Evolutionary conservation across 2,888 invertebrate species (phyloP).

Genomic region (Drosophila quinaria): DNA sequence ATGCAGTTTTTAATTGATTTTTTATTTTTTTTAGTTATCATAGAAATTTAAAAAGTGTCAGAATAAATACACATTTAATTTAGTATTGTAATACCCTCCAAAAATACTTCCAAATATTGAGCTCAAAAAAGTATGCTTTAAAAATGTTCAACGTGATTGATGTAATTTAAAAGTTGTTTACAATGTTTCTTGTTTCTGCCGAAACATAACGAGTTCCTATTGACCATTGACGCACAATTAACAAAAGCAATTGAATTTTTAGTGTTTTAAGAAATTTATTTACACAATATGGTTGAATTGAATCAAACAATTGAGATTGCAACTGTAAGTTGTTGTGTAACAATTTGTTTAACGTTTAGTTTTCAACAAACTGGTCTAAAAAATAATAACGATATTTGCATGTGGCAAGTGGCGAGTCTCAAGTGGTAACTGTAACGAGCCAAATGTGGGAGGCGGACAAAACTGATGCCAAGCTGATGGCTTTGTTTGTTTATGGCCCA

Average conservation of each 20-base stretch:
- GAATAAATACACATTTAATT: background rate
- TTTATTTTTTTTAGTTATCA: no score
- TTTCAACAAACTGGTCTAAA: background rate
- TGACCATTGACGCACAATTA: background rate
- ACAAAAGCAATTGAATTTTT: background rate
- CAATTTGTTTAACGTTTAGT: background rate
- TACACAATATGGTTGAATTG: background rate
- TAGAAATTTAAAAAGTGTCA: no score
- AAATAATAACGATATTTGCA: constrained; percentile 18
- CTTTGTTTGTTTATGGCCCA: constrained; percentile 48
- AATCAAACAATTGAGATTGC: background rate
- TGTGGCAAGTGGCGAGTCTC: constrained; percentile 14
- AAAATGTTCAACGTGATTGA: background rate
- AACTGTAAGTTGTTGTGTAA: background rate
- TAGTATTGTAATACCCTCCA: background rate
- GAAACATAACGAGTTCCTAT: background rate
- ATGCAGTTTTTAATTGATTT: no score
- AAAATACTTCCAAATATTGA: background rate
- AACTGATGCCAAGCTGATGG: constrained; percentile 2
- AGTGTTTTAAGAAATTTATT: background rate
- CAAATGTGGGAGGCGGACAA: background rate
- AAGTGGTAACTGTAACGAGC: constrained; percentile 10
- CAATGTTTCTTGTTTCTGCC: background rate
- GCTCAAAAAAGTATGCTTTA: background rate
- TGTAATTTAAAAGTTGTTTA: background rate